phyloP scores from a whole-genome alignment of 2,113 vertebrate genomes.

The Eonycteris spelaea region DNA sequence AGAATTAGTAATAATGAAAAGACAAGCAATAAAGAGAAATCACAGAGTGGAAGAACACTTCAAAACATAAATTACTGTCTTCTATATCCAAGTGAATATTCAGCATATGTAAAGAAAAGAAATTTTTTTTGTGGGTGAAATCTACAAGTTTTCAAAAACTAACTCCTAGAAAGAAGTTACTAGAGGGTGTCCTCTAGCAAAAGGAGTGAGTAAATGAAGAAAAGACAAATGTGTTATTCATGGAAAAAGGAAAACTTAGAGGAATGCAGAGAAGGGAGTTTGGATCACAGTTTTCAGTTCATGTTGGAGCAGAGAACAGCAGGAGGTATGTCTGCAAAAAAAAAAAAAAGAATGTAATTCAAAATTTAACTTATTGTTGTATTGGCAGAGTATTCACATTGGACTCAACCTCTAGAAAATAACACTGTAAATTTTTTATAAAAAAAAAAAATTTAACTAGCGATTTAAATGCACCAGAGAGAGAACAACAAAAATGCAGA shows the following conservation, averaged over 20 bases:
- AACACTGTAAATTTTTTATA: neutral
- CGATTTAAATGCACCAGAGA: neutral
- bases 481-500: neutral
- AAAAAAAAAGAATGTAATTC: neutral
- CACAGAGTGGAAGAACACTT: neutral
- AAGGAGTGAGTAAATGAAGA: neutral
- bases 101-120: neutral
- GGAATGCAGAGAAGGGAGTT: neutral
- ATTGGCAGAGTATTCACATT: neutral
- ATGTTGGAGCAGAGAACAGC: neutral
- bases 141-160: neutral
- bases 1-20: neutral
- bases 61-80: neutral
- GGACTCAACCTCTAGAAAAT: neutral
- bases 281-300: neutral
- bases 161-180: neutral
- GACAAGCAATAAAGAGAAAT: neutral
- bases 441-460: neutral
- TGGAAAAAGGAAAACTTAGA: neutral
- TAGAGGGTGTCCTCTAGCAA: neutral
- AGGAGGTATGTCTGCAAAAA: neutral
- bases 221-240: neutral
- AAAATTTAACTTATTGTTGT: neutral
- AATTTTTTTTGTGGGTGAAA: neutral
- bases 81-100: neutral